Conservation (phyloP, 1,140 invertebrate species). For the Bemisia tabaci region DNA sequence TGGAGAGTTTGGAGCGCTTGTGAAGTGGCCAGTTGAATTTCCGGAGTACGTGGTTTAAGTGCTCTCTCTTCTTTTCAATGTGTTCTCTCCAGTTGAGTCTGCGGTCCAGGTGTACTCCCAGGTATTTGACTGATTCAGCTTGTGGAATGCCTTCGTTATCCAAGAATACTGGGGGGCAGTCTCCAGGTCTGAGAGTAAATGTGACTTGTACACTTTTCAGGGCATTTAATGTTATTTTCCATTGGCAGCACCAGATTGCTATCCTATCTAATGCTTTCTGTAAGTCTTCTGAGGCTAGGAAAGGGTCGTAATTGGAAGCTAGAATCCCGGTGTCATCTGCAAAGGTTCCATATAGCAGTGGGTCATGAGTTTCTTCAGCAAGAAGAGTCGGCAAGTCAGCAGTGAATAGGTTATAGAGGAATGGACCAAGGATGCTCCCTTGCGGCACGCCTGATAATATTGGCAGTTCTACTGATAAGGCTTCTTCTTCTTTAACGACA, state of each 20-base stretch:
- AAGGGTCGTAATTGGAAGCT: no score
- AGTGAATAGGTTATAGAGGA: slow-evolving; percentile 6
- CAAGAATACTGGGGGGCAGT: background rate
- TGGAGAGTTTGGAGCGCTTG: no score
- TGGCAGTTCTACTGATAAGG: background rate
- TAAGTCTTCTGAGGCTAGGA: slow-evolving; percentile 19
- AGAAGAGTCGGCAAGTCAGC: background rate
- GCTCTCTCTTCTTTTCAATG: slow-evolving; percentile 6
- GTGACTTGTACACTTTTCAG: slow-evolving; percentile 16
- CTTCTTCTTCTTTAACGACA: background rate
- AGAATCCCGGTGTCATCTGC: no score
- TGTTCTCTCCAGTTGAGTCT: slow-evolving; percentile 7
- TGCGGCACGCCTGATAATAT: slow-evolving; percentile 3
- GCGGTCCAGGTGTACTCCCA: slow-evolving; percentile 13
- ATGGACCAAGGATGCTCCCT: slow-evolving; percentile 3
- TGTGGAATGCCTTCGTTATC: background rate
- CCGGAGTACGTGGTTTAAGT: slow-evolving; percentile 9
- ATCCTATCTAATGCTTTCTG: slow-evolving; percentile 19
- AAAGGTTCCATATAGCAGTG: background rate
- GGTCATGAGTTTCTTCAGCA: background rate
- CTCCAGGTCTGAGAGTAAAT: slow-evolving; percentile 5
- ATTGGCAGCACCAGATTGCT: slow-evolving; percentile 20
- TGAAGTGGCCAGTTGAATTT: slow-evolving; percentile 20
- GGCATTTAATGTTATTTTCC: slow-evolving; percentile 24
- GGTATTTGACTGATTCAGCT: slow-evolving; percentile 5